Evolutionary conservation across 1,140 invertebrate genomes (phyloP).

Genomic region (Brachionus paranguensis): DNA sequence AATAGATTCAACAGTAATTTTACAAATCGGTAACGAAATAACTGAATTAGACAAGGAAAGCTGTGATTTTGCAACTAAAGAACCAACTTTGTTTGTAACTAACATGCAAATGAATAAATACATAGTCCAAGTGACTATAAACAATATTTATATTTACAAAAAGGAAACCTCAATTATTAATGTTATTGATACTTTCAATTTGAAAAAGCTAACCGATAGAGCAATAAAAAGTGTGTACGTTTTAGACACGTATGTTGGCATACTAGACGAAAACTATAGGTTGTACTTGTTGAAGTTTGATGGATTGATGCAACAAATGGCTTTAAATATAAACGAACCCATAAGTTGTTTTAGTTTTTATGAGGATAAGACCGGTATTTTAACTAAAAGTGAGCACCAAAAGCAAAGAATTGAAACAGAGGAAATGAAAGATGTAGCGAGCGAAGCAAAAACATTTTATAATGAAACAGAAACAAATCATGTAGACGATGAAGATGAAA

Average conservation of each 20-base stretch:
- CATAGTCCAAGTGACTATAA: constrained; percentile 5
- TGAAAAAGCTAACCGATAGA: neutral
- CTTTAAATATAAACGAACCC: neutral
- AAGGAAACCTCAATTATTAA: neutral
- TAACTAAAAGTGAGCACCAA: neutral
- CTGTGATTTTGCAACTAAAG: neutral
- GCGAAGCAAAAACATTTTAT: neutral
- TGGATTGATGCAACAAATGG: neutral
- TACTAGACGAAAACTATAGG: neutral
- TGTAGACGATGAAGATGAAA: constrained; percentile 9
- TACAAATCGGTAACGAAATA: constrained; percentile 30
- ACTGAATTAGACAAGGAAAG: constrained; percentile 21
- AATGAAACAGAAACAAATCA: neutral
- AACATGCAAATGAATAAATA: neutral
- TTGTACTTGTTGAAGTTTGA: neutral
- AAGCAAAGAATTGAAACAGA: neutral
- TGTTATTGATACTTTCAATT: neutral
- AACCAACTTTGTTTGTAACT: neutral
- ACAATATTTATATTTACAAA: neutral
- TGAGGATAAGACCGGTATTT: neutral
- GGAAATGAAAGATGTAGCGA: neutral
- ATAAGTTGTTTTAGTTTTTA: constrained; percentile 1
- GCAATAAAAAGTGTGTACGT: neutral
- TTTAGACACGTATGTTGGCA: neutral
- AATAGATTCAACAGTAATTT: constrained; percentile 25